Base-by-base conservation (phyloP, 2,888 invertebrate genomes). In the Macrosiphum euphorbiae region DNA sequence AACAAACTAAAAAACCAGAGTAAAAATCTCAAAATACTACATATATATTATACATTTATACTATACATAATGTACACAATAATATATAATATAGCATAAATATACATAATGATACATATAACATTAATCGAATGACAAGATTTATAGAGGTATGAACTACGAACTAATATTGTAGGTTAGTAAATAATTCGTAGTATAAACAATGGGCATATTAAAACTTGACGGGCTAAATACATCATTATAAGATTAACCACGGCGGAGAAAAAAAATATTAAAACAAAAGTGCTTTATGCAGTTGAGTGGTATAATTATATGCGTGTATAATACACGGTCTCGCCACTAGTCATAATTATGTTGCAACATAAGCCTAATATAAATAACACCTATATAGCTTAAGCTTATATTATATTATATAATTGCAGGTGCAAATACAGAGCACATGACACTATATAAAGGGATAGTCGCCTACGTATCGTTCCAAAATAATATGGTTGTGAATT, bases 101-200 rank as follows among this genome's bases (percentile, higher is more conserved):
- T 78, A 78, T 35, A 35, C 35, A 35, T 24, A 35, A 78, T 35
- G 35, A 35, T 16, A 67, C 28, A 61, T n/a, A 67, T n/a, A 35
- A 78, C 8, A 78, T 20, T 78, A 78, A 78, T 78, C 20, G 35
- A 78, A 7, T 13, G 47, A 86, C 86, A 86, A 86, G 86, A 86
- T 86, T 86, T 47, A 86, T 86, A 86, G 78, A 78, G 35, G 35
- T 78, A 85, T 44, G 26, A 86, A 86, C 86, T 28, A 47, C 5
- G 28, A 86, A 86, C 86, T 47, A 50, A 86, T 86, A 52, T 13
- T 89, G 28, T 89, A 58, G 20, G 89, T 58, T 58, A 78, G 78
- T 78, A 78, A 58, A 89, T 89, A 89, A 89, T 89, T 89, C 89
- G 41, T 26, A 41, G 10, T 20, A 91, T 41, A 91, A 91, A 91